These are phyloP conservation scores for Thelaira solivaga DNA, from an alignment of 2,888 invertebrate species.

Conservation along the genomic window DNA sequence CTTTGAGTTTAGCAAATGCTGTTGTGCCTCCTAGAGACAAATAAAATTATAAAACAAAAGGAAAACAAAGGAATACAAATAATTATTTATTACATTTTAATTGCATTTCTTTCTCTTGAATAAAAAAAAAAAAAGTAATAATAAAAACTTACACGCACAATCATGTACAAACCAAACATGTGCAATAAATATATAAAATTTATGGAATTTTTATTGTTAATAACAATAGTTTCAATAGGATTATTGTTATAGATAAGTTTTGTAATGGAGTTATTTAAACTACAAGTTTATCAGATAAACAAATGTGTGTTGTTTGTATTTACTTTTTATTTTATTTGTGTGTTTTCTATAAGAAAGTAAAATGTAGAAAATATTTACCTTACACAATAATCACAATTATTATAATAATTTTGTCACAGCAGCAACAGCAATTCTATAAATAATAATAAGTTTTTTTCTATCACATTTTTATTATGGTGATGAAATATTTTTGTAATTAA, in stretches of 20 bases:
- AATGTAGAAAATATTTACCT: neutral
- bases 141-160: neutral
- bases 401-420: neutral
- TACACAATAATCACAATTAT: neutral
- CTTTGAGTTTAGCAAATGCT: constrained; percentile 9
- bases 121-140: too few relatives aligned
- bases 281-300: neutral
- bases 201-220: constrained; percentile 63
- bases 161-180: constrained; percentile 15
- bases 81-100: constrained; percentile 51
- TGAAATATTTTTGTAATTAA: too few relatives aligned
- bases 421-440: neutral
- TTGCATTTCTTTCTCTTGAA: constrained; percentile 19
- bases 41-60: constrained; percentile 42
- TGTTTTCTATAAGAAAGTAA: neutral
- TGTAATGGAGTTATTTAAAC: constrained; percentile 9
- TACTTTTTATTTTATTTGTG: too few relatives aligned
- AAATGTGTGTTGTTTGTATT: neutral
- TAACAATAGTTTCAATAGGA: constrained; percentile 45
- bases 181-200: constrained; percentile 55
- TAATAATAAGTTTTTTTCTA: too few relatives aligned
- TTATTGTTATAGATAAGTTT: constrained; percentile 38
- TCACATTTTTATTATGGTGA: too few relatives aligned
- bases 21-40: constrained; percentile 35
- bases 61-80: constrained; percentile 19